These are phyloP conservation scores for Mormyrus lacerda DNA, from an alignment of 2,113 vertebrate species.

Conservation along the genomic window DNA sequence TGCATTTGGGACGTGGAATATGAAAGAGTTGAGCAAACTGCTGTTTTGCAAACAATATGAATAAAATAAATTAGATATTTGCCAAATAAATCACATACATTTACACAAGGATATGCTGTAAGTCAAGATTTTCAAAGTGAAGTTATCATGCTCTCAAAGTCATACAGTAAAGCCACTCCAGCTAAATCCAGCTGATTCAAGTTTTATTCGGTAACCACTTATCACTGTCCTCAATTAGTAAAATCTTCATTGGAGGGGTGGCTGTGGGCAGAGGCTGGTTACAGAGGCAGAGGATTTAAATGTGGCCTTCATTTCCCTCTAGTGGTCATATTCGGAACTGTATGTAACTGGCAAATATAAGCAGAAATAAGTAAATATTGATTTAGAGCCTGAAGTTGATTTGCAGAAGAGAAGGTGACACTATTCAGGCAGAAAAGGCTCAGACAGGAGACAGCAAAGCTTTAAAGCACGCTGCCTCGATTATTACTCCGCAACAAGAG, in stretches of 20 bases:
- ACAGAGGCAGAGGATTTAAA: not conserved
- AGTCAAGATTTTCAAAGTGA: not conserved
- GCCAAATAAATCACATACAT: not conserved
- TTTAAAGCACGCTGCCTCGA: not conserved
- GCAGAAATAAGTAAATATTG: not conserved
- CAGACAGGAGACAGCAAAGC: not conserved
- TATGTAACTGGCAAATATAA: not conserved
- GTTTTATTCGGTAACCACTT: not conserved
- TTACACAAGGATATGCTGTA: not conserved
- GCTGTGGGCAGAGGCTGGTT: not conserved
- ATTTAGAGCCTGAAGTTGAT: not conserved
- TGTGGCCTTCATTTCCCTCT: slow-evolving; percentile 9
- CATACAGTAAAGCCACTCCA: not conserved
- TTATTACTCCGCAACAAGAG: not conserved
- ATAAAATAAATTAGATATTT: not conserved
- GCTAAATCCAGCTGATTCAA: not conserved
- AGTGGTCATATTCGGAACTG: not conserved
- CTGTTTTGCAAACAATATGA: not conserved
- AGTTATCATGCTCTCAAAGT: not conserved
- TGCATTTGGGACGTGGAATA: not conserved
- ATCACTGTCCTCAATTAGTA: not conserved
- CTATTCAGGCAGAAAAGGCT: not conserved
- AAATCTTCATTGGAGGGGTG: not conserved
- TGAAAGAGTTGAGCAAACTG: not conserved
- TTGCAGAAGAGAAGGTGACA: not conserved